Evolutionary conservation across 2,888 invertebrate species (phyloP), one percentile per base, ranked within the genome.

Genomic region (Geophilus truncorum): DNA sequence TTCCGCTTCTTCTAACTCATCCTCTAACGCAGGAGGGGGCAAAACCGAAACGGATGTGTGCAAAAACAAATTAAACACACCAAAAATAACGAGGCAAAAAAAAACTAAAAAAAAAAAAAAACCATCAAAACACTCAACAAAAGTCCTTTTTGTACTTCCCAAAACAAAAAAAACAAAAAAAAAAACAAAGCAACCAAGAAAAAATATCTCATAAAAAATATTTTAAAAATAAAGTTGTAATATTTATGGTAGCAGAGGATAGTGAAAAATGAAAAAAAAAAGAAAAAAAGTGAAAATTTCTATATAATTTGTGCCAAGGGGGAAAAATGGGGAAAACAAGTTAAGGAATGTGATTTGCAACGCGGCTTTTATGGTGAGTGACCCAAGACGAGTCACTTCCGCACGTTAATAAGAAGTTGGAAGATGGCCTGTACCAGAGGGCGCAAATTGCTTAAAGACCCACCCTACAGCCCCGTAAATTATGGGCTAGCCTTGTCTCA

Each of bases 301-400:
- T 40, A 1, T 9, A 6, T 9, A 1, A 15, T 40, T 40, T 40
- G 36, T 40, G 36, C 15, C 6, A 34, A 9, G 34, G 34, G 34
- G 15, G 34, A 9, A 34, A 34, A 34, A 34, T 34, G 34, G 9
- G 34, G 5, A 57, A 57, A 57, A 57, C 6, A 40, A 40, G 57
- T 57, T 57, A 1, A 18, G 57, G 57, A 57, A 57, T 57, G 57
- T 57, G 57, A 57, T 57, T 57, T 51, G 51, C 51, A 51, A 51
- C 51, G 51, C 51, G 51, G 51, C n/a, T 51, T 51, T 51, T 51
- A 57, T 57, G 57, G 57, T 18, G 57, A 57, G 9, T 57, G 57
- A 57, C 57, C 57, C 57, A 57, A 18, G 57, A 57, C 57, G 57
- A 57, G 57, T 57, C 57, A 57, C 57, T 57, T 57, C 57, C 57